Conservation (phyloP, 2,113 vertebrate species). For the Notiomystis cincta region DNA sequence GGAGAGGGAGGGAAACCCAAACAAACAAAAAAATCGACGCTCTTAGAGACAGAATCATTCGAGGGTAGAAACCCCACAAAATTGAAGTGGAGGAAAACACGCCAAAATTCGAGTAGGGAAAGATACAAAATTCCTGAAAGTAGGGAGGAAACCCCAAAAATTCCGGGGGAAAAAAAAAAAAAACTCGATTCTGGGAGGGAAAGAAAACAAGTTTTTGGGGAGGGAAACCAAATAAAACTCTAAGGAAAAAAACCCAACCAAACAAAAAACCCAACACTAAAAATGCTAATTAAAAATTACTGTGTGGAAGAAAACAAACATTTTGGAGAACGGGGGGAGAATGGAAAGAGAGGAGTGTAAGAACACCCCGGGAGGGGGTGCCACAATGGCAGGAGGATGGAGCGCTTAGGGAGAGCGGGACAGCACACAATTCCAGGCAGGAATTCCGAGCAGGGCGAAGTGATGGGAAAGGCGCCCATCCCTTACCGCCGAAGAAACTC, state of each 20-base stretch:
- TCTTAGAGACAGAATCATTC: background rate
- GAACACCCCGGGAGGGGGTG: background rate
- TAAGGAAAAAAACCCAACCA: background rate
- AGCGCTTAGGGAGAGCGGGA: too few species aligned
- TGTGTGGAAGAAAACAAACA: background rate
- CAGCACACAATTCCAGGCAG: rapidly evolving
- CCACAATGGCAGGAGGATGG: background rate
- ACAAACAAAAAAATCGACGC: background rate
- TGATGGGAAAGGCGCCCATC: rapidly evolving
- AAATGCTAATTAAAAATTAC: background rate
- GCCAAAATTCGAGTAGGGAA: background rate
- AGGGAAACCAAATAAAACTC: background rate
- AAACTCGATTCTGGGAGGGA: background rate
- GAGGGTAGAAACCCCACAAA: background rate
- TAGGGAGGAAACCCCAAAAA: background rate
- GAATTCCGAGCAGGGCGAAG: background rate
- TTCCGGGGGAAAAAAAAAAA: background rate
- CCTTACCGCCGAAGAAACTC: constrained; percentile 67
- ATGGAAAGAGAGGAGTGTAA: too few species aligned
- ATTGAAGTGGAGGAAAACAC: background rate
- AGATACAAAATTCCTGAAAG: background rate
- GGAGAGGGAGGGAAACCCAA: rapidly evolving
- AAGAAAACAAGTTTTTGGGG: background rate
- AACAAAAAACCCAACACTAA: background rate
- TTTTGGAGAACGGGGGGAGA: rapidly evolving